Percentiles rank a stretch among this genome's conserved stretches.
Evolutionary conservation across 2,888 invertebrate species (phyloP).

Genomic region (Apotomis capreana): DNA sequence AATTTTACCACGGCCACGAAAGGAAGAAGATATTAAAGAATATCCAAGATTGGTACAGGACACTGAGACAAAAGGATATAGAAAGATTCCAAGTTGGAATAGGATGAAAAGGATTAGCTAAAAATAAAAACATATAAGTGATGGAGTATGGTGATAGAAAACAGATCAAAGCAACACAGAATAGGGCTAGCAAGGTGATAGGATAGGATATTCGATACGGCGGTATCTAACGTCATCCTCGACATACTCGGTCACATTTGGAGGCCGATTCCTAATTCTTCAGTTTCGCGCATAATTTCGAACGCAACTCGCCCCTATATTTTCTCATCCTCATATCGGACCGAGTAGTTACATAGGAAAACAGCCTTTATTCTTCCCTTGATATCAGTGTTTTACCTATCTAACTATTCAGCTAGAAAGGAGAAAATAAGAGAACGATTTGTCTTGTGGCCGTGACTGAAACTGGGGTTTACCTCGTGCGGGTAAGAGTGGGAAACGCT

Average conservation of each 20-base stretch:
- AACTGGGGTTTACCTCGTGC: constrained; percentile 61
- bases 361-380: too few species aligned
- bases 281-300: not conserved
- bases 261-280: not conserved
- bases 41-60: not conserved
- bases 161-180: not conserved
- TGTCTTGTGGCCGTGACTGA: not conserved
- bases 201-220: not conserved
- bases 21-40: not conserved
- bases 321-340: too few species aligned
- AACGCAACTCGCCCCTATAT: not conserved
- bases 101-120: not conserved
- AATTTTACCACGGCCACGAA: not conserved
- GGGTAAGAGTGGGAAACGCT: constrained; percentile 73
- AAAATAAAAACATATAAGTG: not conserved
- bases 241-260: not conserved
- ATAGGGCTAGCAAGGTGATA: not conserved
- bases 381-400: too few species aligned
- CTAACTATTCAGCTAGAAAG: too few species aligned
- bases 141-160: not conserved
- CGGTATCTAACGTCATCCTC: not conserved
- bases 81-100: not conserved
- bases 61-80: not conserved
- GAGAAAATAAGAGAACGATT: too few species aligned
- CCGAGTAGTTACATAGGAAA: too few species aligned